Evolutionary conservation across 2,888 invertebrate genomes (phyloP).

Genomic region (Lochmaea capreae): DNA sequence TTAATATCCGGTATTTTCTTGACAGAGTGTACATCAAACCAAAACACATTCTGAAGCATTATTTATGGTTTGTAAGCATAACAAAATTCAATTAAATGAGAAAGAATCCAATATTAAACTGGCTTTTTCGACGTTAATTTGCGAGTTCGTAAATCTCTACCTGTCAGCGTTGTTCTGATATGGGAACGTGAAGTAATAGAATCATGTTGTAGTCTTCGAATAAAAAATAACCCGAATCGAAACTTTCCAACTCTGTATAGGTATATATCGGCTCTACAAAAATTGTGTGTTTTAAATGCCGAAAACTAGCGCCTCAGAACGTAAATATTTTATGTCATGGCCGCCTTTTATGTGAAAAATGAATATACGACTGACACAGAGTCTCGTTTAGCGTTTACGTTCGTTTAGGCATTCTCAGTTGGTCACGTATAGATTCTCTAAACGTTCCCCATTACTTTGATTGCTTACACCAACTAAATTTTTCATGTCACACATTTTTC

Average conservation of each 20-base stretch:
- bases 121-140: neutral
- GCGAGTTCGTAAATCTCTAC: neutral
- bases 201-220: neutral
- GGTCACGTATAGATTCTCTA: constrained; percentile 29
- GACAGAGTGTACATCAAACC: no score
- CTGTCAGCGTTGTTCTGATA: neutral
- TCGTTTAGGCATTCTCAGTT: constrained; percentile 10
- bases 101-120: neutral
- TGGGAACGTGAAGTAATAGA: neutral
- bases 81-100: neutral
- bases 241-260: constrained; percentile 1
- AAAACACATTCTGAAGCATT: neutral
- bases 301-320: constrained; percentile 19
- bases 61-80: neutral
- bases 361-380: constrained; percentile 26
- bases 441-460: constrained; percentile 28
- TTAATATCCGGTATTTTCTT: no score
- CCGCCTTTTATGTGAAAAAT: constrained; percentile 31
- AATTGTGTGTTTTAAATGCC: constrained; percentile 30
- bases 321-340: constrained; percentile 29
- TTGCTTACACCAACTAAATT: constrained; percentile 25
- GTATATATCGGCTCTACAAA: constrained; percentile 12
- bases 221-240: neutral
- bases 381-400: constrained; percentile 9
- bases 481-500: constrained; percentile 19